phyloP scores from a whole-genome alignment of 2,888 invertebrate genomes.

The Xylocampa areola region DNA sequence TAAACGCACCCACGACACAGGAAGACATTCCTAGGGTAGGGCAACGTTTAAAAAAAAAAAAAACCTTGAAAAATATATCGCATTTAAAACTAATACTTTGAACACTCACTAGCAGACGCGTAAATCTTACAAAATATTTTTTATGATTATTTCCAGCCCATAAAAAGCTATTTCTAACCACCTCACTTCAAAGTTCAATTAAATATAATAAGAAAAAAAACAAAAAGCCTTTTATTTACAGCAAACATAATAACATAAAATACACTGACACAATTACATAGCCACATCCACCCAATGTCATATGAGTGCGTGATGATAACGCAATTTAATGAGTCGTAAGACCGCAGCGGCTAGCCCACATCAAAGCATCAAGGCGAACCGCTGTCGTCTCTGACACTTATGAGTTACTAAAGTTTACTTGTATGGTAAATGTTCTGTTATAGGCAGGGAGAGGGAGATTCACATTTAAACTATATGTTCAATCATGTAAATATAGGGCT shows the following conservation, averaged over 20 bases:
- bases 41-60: no score
- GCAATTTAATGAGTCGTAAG: constrained; percentile 56
- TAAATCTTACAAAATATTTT: no score
- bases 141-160: no score
- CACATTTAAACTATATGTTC: neutral
- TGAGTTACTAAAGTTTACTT: constrained; percentile 51
- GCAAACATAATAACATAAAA: constrained; percentile 2
- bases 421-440: constrained; percentile 1
- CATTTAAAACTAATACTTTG: no score
- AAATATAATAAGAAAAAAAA: neutral
- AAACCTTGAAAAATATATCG: no score
- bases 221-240: no score
- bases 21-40: no score
- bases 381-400: constrained; percentile 70
- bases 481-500: no score
- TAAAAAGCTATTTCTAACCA: no score
- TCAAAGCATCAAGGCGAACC: constrained; percentile 59
- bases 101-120: no score
- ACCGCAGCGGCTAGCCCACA: constrained; percentile 58
- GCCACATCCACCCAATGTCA: constrained; percentile 47
- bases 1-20: no score
- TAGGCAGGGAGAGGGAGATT: constrained; percentile 5
- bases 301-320: constrained; percentile 52
- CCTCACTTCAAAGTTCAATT: no score
- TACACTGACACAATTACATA: constrained; percentile 29